Evolutionary conservation across 64 coral and sea anemone species (phyloP).

Genomic region (Montipora sp.): DNA sequence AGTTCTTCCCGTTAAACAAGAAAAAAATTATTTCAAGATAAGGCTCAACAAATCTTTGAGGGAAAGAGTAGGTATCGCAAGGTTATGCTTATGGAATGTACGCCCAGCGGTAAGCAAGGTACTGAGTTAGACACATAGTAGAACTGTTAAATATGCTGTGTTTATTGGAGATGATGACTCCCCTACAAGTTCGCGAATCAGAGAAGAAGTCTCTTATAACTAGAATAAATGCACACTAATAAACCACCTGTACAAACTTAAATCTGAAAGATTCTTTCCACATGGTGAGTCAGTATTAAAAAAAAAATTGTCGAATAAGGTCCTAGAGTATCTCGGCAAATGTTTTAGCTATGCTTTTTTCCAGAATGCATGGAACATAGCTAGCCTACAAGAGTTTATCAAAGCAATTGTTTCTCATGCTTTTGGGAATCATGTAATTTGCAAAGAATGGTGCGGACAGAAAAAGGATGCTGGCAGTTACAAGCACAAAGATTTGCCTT

Average conservation of each 20-base stretch:
- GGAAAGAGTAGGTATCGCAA: no score
- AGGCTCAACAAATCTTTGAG: no score
- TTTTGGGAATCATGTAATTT: constrained; percentile 33
- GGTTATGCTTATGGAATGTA: no score
- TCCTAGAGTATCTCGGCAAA: constrained; percentile 28
- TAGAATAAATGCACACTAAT: constrained; percentile 28
- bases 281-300: not conserved
- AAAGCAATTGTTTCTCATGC: constrained; percentile 20
- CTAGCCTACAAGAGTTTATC: not conserved
- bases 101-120: no score
- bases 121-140: no score
- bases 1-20: no score
- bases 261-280: not conserved
- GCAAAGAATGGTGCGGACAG: constrained; percentile 11
- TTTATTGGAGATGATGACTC: constrained; percentile 68
- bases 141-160: constrained; percentile 22
- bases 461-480: not conserved
- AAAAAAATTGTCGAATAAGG: not conserved
- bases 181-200: constrained; percentile 27
- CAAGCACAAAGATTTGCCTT: constrained; percentile 7
- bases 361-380: constrained; percentile 31
- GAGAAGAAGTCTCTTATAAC: constrained; percentile 19
- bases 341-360: constrained; percentile 32
- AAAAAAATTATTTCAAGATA: no score
- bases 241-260: constrained; percentile 38